phyloP scores from a whole-genome alignment of 2,888 invertebrate species.

The Malachius bipustulatus region DNA sequence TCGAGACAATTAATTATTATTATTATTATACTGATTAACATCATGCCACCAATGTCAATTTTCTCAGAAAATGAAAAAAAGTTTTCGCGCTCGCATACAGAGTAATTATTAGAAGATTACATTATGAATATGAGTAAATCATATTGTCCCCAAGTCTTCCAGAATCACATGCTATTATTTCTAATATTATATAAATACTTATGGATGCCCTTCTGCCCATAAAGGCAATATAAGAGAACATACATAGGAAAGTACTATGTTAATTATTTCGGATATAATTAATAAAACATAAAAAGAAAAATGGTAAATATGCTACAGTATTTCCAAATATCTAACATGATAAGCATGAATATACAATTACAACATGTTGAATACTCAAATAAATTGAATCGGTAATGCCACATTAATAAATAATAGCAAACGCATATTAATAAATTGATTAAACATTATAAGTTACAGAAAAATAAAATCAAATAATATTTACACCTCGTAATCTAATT shows the following conservation, averaged over 20 bases:
- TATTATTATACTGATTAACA: background rate
- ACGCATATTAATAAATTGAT: no score
- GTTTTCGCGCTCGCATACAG: no score
- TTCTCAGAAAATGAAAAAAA: no score
- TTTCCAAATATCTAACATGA: slow-evolving; percentile 28
- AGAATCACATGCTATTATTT: slow-evolving; percentile 25
- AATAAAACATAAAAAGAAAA: slow-evolving; percentile 16
- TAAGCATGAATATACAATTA: slow-evolving; percentile 27
- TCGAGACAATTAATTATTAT: slow-evolving; percentile 27
- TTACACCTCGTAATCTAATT: no score
- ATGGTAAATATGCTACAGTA: slow-evolving; percentile 21
- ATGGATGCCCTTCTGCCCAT: slow-evolving; percentile 35
- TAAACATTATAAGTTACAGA: no score
- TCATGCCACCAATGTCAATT: background rate
- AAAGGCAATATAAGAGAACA: slow-evolving; percentile 35
- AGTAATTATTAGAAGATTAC: no score
- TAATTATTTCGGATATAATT: slow-evolving; percentile 26
- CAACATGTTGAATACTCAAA: slow-evolving; percentile 20
- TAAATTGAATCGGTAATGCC: no score
- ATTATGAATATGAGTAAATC: background rate
- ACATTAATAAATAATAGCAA: no score
- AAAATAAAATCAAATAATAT: no score
- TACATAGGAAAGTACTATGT: slow-evolving; percentile 28
- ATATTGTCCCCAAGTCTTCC: slow-evolving; percentile 30
- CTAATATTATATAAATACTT: slow-evolving; percentile 18